Evolutionary conservation across 1,140 invertebrate genomes (phyloP).

Genomic region (Drosophila mauritiana): DNA sequence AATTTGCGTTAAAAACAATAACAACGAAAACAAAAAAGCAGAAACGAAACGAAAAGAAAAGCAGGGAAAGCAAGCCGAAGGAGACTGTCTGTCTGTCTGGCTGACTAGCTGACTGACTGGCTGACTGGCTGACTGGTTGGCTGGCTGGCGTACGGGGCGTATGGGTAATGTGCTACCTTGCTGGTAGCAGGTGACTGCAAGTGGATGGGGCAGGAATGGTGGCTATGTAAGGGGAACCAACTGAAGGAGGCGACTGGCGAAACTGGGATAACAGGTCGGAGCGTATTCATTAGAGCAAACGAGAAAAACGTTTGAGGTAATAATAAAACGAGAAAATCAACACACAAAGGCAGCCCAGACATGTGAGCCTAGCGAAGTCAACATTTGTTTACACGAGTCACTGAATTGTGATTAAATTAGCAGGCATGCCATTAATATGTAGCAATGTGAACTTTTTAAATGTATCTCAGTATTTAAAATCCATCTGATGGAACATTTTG

Average conservation of each 20-base stretch:
- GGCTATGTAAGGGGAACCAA: not conserved
- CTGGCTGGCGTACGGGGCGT: slow-evolving; percentile 62
- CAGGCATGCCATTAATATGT: slow-evolving; percentile 11
- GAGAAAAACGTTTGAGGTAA: slow-evolving; percentile 61
- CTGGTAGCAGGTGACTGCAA: slow-evolving; percentile 5
- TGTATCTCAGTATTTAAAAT: not conserved
- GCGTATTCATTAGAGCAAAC: slow-evolving; percentile 72
- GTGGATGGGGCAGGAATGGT: not conserved
- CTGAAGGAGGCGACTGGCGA: slow-evolving; percentile 10
- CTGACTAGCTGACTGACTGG: slow-evolving; percentile 38
- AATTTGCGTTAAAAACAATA: slow-evolving; percentile 81
- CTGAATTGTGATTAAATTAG: slow-evolving; percentile 36
- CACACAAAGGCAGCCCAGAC: slow-evolving; percentile 46
- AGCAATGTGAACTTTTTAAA: not conserved
- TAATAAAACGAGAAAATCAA: slow-evolving; percentile 65
- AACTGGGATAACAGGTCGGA: slow-evolving; percentile 43
- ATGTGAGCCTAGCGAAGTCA: slow-evolving; percentile 29
- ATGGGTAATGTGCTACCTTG: slow-evolving; percentile 59
- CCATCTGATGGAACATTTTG: not conserved
- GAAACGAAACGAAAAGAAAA: slow-evolving; percentile 25
- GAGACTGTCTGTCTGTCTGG: slow-evolving; percentile 48
- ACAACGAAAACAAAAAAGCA: slow-evolving; percentile 56
- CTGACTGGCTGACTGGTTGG: slow-evolving; percentile 47
- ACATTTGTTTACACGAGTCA: slow-evolving; percentile 48
- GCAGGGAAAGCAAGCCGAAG: slow-evolving; percentile 16